phyloP scores from a whole-genome alignment of 2,113 vertebrate species.

The Anthoscopus minutus region DNA sequence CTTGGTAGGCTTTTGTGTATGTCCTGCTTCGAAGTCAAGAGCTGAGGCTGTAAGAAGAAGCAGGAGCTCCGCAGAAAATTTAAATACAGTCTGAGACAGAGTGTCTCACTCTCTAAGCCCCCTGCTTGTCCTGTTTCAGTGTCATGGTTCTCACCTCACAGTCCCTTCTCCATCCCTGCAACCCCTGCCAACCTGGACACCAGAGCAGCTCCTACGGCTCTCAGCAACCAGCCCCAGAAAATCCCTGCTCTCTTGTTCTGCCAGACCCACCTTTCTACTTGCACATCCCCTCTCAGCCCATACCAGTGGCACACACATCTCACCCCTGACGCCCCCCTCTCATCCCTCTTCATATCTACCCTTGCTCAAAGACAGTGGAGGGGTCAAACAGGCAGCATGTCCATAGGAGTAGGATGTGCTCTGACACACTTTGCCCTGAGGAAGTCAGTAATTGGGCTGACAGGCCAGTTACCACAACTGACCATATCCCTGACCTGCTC shows the following conservation, averaged over 20 bases:
- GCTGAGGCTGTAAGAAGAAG: background rate
- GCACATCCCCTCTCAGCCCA: background rate
- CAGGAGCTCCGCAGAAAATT: background rate
- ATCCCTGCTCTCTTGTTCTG: background rate
- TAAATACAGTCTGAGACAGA: background rate
- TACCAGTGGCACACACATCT: background rate
- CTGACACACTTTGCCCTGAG: background rate
- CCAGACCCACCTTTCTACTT: background rate
- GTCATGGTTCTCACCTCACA: background rate
- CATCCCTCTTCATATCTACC: background rate
- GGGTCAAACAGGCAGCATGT: background rate
- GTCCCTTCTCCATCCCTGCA: background rate
- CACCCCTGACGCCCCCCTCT: fast-evolving
- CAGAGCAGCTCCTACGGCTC: background rate
- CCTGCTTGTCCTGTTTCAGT: background rate
- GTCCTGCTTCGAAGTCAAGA: background rate
- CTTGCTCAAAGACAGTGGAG: background rate
- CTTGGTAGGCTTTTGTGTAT: background rate
- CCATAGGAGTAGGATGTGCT: background rate
- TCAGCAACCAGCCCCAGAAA: background rate
- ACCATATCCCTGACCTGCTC: background rate
- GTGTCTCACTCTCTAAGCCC: background rate
- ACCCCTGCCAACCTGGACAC: background rate
- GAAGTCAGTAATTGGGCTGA: background rate
- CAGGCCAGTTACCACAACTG: background rate